Base-by-base conservation (phyloP, 2,797 vertebrate species). In the Gymnodraco acuticeps region DNA sequence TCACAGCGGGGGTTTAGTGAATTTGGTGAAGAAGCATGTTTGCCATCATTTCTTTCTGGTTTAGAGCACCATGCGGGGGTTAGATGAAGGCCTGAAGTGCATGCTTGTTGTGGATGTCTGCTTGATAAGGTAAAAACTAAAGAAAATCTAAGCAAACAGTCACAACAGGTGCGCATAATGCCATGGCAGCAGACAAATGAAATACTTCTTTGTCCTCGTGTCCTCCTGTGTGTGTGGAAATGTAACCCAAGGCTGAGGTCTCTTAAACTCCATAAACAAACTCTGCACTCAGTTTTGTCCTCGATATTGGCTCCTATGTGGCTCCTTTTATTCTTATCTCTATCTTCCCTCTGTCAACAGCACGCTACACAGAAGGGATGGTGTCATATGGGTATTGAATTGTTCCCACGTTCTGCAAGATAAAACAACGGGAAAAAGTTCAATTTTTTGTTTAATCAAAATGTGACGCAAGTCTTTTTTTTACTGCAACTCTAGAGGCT, bases 401-500 rank as follows among this genome's bases (percentile, higher is more conserved):
- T 83, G 82, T 88, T 88, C 82, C 76, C 70, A 1, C 46, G 70
- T 72, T 80, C 70, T 81, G 75, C 77, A 82, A 84, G 74, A 87
- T 74, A 84, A 20, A 84, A 83, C 59, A 59, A 67, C 65, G 23
- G 20, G 73, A 79, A 77, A 75, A 85, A 88, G 82, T 85, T 83
- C 54, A 53, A 65, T 80, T 87, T 62, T 85, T 46, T 83, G 81
- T 90, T 84, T 82, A 84, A 91, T 90, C 82, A 73, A 74, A 88
- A 62, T 58, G 75, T 41, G 85, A 78, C 64, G 64, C 63, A 31
- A 78, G 73, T 81, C 46, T 66, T 75, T 31, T 23, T 20, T 3
- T 0, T 14, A 38, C 33, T 38, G 33, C 33, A 81, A 78, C 88
- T 84, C 83, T 20, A 6, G 77, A 77, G 82, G 74, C 58, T 27